Conservation (phyloP, 2,888 invertebrate genomes). For the Pyralis farinalis region DNA sequence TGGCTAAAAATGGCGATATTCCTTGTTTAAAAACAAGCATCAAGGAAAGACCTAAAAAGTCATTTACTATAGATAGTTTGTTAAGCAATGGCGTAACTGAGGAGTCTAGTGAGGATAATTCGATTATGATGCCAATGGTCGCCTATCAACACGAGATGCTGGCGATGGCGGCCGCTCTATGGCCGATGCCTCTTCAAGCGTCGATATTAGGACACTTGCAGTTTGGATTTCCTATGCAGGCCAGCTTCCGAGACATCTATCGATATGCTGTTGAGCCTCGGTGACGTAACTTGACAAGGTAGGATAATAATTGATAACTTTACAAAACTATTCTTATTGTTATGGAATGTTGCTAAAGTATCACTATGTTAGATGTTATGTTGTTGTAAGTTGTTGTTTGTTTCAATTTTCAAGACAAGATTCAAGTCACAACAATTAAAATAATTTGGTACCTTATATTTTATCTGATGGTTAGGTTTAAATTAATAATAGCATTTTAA, state of each 20-base stretch:
- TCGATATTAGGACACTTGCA: constrained; percentile 33
- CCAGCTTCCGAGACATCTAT: too few species aligned
- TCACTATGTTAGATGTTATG: too few species aligned
- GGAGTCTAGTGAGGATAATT: constrained; percentile 30
- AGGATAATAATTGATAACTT: neutral
- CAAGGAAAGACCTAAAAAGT: constrained; percentile 78
- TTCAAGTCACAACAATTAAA: too few species aligned
- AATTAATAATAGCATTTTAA: too few species aligned
- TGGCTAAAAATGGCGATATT: constrained; percentile 25
- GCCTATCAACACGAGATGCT: constrained; percentile 35
- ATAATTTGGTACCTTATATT: too few species aligned
- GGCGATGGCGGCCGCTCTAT: constrained; percentile 43
- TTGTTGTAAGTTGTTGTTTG: too few species aligned
- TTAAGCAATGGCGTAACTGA: constrained; percentile 85
- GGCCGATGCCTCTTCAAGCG: constrained; percentile 34
- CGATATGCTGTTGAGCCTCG: constrained; percentile 14
- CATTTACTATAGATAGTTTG: constrained; percentile 92
- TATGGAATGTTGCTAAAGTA: too few species aligned
- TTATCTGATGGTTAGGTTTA: too few species aligned
- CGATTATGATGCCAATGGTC: constrained; percentile 22
- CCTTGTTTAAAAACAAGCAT: constrained; percentile 18
- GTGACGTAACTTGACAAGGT: constrained; percentile 1
- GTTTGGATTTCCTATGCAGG: constrained; percentile 31
- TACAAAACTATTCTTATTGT: too few species aligned
- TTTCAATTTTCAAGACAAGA: too few species aligned